These are phyloP conservation scores for Mellivora capensis DNA, from an alignment of 2,113 vertebrate genomes.

Conservation along the genomic window DNA sequence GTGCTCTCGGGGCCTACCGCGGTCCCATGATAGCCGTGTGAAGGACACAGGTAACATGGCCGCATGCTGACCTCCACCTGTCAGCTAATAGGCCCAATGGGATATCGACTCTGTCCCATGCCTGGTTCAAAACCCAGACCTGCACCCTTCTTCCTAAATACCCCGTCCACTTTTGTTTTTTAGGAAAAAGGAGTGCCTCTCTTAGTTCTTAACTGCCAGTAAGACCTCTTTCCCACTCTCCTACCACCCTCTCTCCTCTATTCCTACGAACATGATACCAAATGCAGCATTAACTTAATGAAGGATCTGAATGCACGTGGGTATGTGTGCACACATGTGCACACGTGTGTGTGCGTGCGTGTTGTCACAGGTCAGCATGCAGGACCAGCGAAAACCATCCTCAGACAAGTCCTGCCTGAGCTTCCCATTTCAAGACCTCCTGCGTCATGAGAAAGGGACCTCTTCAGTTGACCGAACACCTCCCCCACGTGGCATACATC, in stretches of 20 bases:
- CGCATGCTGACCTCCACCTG: rapidly evolving
- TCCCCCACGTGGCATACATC: rapidly evolving
- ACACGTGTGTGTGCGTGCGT: too few relatives aligned
- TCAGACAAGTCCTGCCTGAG: not conserved
- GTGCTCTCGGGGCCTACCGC: not conserved
- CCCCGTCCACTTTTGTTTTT: not conserved
- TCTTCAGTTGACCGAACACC: not conserved
- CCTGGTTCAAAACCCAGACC: not conserved
- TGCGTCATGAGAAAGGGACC: not conserved
- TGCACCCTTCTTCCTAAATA: not conserved
- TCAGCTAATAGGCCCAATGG: rapidly evolving
- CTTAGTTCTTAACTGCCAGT: too few relatives aligned
- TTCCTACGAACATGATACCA: not conserved
- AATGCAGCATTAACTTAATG: too few relatives aligned
- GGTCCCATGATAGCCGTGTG: rapidly evolving
- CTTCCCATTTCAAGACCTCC: not conserved
- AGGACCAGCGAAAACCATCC: rapidly evolving
- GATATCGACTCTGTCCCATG: rapidly evolving
- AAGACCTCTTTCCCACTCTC: not conserved
- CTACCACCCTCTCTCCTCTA: not conserved
- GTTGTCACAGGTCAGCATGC: rapidly evolving
- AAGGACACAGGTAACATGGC: rapidly evolving
- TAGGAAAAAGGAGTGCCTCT: not conserved
- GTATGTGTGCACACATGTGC: too few relatives aligned
- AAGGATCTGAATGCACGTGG: not conserved